These are phyloP conservation scores for Nycteola revayana DNA, from an alignment of 2,888 invertebrate species.

Conservation along the genomic window DNA sequence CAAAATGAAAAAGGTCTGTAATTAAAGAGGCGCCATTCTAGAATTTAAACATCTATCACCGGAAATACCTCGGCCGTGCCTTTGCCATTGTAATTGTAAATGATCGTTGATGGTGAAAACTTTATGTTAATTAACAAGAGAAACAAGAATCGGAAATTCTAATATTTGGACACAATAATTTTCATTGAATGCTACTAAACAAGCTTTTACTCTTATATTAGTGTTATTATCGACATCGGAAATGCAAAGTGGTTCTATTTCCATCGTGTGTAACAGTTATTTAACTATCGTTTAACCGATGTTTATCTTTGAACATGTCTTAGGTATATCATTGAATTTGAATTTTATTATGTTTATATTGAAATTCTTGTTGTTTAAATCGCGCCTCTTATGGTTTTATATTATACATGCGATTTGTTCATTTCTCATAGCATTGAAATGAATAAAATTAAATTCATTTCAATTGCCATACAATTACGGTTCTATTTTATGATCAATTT, in stretches of 20 bases:
- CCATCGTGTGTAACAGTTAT: constrained; percentile 34
- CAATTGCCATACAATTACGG: too few species aligned
- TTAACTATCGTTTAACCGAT: constrained; percentile 33
- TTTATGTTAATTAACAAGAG: constrained; percentile 30
- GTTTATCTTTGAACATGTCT: constrained; percentile 26
- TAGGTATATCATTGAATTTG: constrained; percentile 13
- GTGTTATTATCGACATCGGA: constrained; percentile 44
- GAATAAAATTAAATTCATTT: too few species aligned
- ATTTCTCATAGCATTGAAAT: too few species aligned
- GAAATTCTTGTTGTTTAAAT: constrained; percentile 4
- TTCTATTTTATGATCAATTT: too few species aligned
- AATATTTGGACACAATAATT: constrained; percentile 27
- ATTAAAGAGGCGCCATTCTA: constrained; percentile 35
- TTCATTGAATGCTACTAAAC: constrained; percentile 22
- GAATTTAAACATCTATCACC: constrained; percentile 36
- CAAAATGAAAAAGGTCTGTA: constrained; percentile 49
- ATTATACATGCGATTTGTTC: too few species aligned
- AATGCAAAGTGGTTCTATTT: constrained; percentile 31
- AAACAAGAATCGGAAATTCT: constrained; percentile 29
- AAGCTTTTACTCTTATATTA: constrained; percentile 31
- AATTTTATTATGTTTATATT: constrained; percentile 13
- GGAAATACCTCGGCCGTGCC: constrained; percentile 55
- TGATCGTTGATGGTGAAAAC: constrained; percentile 20
- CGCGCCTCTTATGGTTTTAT: not conserved
- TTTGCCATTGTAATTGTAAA: constrained; percentile 41